A percentile compares a stretch with the other conserved stretches of the same genome.
These are phyloP conservation scores for Bucco capensis DNA, from an alignment of 2,113 vertebrate species.

Conservation along the genomic window DNA sequence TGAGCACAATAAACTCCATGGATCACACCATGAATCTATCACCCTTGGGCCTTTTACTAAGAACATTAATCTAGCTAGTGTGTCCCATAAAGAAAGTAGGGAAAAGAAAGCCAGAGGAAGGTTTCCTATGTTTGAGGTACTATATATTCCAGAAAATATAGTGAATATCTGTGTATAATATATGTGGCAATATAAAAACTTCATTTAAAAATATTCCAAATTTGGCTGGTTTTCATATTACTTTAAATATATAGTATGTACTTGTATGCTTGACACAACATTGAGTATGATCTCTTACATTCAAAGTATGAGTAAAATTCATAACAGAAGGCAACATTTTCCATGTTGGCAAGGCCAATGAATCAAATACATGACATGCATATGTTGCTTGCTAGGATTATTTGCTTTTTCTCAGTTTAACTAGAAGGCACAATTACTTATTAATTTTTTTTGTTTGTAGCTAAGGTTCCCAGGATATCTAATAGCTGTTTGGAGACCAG, in stretches of 20 bases:
- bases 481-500: conserved; percentile 9
- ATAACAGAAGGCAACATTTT: conserved; percentile 9
- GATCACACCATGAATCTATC: not conserved
- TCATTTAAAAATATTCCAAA: conserved; percentile 43
- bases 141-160: not conserved
- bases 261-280: not conserved
- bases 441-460: not conserved
- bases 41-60: not conserved
- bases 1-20: not conserved
- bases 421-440: not conserved
- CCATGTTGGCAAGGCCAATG: not conserved
- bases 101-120: not conserved
- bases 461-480: not conserved
- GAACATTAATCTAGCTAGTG: not conserved
- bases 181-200: conserved; percentile 22
- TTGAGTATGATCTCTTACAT: conserved; percentile 26
- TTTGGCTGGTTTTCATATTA: conserved; percentile 38
- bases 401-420: conserved; percentile 27
- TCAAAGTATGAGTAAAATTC: conserved; percentile 34
- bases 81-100: not conserved
- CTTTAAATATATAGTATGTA: conserved; percentile 39
- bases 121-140: not conserved
- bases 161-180: conserved; percentile 4
- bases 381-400: not conserved
- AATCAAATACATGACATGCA: conserved; percentile 15